phyloP scores from a whole-genome alignment of 2,797 vertebrate species.

The Ispidina lecontei region DNA sequence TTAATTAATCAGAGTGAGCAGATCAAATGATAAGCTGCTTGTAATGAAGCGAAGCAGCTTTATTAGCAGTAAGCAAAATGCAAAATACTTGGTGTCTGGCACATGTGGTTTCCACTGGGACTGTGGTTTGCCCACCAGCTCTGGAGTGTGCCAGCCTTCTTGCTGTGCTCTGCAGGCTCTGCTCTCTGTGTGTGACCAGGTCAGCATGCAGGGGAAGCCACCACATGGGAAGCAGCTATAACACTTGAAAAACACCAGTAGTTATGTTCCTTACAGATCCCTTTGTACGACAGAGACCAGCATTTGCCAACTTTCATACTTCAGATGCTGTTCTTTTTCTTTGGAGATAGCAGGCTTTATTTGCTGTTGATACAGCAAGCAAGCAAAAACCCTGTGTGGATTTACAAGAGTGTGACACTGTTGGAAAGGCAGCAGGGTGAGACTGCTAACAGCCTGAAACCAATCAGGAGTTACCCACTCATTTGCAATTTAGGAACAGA shows the following conservation, averaged over 20 bases:
- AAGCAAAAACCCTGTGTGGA: not conserved
- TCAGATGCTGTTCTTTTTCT: not conserved
- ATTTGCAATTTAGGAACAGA: not conserved
- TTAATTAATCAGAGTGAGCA: slow-evolving; percentile 71
- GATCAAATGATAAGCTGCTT: slow-evolving; percentile 71
- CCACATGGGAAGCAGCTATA: not conserved
- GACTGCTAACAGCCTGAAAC: not conserved
- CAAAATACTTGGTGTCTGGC: slow-evolving; percentile 53
- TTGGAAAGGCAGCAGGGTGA: not conserved
- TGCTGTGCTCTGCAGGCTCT: not conserved
- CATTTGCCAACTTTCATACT: not conserved
- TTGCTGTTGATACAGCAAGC: not conserved
- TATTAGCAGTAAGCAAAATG: slow-evolving; percentile 64
- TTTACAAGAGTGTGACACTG: not conserved
- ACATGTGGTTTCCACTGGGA: slow-evolving; percentile 32
- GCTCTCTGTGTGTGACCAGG: not conserved
- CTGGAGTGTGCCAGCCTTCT: not conserved
- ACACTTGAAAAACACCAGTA: not conserved
- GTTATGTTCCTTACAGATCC: not conserved
- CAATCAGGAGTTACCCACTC: not conserved
- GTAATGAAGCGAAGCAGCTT: slow-evolving; percentile 72
- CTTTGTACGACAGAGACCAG: not conserved
- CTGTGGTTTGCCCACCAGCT: slow-evolving; percentile 18
- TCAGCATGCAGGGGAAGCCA: not conserved
- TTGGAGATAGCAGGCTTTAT: not conserved